phyloP scores from a whole-genome alignment of 2,888 invertebrate species.

The Selenia dentaria region DNA sequence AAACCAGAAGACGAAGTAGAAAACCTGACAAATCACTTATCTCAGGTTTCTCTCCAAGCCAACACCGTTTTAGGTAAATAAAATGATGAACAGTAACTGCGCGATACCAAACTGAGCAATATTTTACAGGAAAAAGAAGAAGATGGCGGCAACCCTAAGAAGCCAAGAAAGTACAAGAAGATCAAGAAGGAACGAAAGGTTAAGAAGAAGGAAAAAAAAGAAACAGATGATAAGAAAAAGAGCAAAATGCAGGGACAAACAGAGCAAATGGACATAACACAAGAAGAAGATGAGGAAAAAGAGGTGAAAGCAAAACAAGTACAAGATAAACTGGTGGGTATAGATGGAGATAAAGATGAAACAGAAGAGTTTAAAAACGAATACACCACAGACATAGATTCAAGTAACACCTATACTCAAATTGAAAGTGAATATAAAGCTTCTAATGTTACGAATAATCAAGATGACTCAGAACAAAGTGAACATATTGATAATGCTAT shows the following conservation, averaged over 20 bases:
- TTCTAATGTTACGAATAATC: background rate
- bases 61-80: conserved; percentile 80
- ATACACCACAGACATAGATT: conserved; percentile 4
- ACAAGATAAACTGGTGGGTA: conserved; percentile 4
- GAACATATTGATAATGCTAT: background rate
- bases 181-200: conserved; percentile 20
- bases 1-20: conserved; percentile 66
- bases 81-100: conserved; percentile 58
- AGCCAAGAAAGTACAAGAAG: conserved; percentile 23
- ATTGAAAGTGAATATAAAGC: background rate
- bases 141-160: conserved; percentile 49
- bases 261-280: conserved; percentile 8
- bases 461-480: background rate
- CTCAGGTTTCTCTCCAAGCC: conserved; percentile 80
- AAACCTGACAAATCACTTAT: conserved; percentile 77
- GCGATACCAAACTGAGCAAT: conserved; percentile 71
- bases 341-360: background rate
- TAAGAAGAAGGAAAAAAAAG: conserved; percentile 7
- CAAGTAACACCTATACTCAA: too few relatives aligned
- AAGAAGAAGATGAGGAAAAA: background rate
- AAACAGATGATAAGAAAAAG: background rate
- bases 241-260: conserved; percentile 9
- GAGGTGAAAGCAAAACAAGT: conserved; percentile 6
- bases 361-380: background rate
- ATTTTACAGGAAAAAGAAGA: conserved; percentile 76